These are phyloP conservation scores for Ceratothoa steindachneri DNA, from an alignment of 2,888 invertebrate genomes.

Conservation along the genomic window DNA sequence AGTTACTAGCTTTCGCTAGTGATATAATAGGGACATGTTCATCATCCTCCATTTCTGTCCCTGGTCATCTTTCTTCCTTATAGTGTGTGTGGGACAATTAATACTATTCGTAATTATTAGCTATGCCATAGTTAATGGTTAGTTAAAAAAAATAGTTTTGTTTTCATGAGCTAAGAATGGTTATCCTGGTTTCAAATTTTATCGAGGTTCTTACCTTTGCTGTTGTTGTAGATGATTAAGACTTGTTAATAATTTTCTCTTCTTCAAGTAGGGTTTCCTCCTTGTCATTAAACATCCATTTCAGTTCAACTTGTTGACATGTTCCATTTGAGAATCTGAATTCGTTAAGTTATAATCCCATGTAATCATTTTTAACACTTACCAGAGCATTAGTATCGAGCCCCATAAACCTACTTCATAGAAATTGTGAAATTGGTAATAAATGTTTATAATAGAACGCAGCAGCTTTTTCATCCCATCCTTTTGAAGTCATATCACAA, in stretches of 20 bases:
- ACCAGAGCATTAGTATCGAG: not conserved
- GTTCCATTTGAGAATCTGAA: not conserved
- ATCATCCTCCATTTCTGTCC: no score
- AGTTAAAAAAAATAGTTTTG: not conserved
- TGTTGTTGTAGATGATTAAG: not conserved
- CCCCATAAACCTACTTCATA: not conserved
- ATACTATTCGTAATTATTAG: conserved; percentile 3
- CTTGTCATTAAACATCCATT: not conserved
- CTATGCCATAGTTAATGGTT: not conserved
- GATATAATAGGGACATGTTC: not conserved
- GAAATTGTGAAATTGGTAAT: conserved; percentile 12
- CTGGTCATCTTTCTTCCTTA: no score
- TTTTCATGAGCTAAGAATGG: conserved; percentile 5
- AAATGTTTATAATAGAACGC: conserved; percentile 5
- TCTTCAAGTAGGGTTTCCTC: not conserved
- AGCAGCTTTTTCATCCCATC: not conserved
- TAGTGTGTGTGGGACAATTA: no score
- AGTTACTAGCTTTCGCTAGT: not conserved
- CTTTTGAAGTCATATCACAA: not conserved
- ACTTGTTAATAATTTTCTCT: conserved; percentile 4
- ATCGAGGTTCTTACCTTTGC: not conserved
- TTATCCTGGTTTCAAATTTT: conserved; percentile 8
- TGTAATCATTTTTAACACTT: not conserved
- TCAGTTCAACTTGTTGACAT: not conserved
- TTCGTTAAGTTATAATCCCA: not conserved